Percentiles rank a stretch among this genome's conserved stretches.
Conservation (phyloP, 2,888 invertebrate species). For the Drosophila conformis region DNA sequence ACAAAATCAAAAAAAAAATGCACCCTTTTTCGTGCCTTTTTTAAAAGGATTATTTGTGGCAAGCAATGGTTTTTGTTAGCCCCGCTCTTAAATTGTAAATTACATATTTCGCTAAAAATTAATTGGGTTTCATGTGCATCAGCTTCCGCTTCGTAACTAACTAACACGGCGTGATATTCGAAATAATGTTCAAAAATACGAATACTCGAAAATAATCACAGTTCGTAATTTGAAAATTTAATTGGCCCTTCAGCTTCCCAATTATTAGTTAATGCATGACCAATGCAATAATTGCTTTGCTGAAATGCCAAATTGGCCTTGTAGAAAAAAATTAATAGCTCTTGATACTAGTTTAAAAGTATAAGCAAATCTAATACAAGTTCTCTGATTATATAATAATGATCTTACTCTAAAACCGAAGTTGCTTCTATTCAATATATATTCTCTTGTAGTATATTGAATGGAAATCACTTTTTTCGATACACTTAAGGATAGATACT, state of each 20-base stretch:
- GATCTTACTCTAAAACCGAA: background rate
- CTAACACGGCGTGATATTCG: slow-evolving; percentile 33
- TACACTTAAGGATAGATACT: background rate
- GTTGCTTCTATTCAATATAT: no score
- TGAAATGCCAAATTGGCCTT: background rate
- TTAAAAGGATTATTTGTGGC: slow-evolving; percentile 40
- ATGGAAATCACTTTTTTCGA: background rate
- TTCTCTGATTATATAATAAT: background rate
- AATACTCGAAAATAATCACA: slow-evolving; percentile 2
- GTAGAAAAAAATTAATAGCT: background rate
- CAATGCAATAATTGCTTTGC: background rate
- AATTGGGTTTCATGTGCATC: slow-evolving; percentile 63
- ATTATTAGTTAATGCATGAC: slow-evolving; percentile 13
- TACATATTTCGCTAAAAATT: slow-evolving; percentile 53
- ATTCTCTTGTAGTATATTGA: background rate
- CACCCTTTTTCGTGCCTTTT: slow-evolving; percentile 20
- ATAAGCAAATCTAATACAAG: no score
- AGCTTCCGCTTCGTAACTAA: slow-evolving; percentile 32
- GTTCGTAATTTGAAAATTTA: slow-evolving; percentile 13
- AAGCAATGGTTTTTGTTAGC: slow-evolving; percentile 11
- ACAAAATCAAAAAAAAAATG: slow-evolving; percentile 11
- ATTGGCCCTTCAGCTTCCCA: slow-evolving; percentile 33
- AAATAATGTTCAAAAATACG: slow-evolving; percentile 22
- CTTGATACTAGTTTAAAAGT: no score
- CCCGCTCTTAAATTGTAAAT: slow-evolving; percentile 57